These are phyloP conservation scores for Orius insidiosus DNA, from an alignment of 1,140 invertebrate species.

Conservation along the genomic window DNA sequence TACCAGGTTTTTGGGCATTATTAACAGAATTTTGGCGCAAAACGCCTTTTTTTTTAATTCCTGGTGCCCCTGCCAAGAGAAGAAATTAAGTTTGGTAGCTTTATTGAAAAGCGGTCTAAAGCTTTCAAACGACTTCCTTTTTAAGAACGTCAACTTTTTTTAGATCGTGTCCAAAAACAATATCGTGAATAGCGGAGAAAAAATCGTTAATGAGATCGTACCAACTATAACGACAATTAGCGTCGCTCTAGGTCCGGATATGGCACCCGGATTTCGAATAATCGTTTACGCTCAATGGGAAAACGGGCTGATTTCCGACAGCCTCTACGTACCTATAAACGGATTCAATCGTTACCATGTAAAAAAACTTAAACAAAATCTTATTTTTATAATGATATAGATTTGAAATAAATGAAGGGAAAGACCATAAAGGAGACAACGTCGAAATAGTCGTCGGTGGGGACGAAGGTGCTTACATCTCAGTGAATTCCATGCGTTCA, in stretches of 20 bases:
- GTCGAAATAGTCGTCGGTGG: constrained; percentile 24
- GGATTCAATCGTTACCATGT: constrained; percentile 31
- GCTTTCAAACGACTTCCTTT: neutral
- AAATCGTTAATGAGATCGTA: constrained; percentile 20
- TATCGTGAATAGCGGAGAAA: constrained; percentile 25
- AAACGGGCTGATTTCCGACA: constrained; percentile 35
- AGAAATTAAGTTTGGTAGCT: too few relatives aligned
- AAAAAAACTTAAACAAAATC: constrained; percentile 18
- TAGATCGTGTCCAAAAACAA: constrained; percentile 31
- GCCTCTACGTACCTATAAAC: constrained; percentile 36
- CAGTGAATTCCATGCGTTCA: constrained; percentile 23
- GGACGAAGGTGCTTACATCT: constrained; percentile 27
- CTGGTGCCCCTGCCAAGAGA: too few relatives aligned
- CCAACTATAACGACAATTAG: constrained; percentile 27
- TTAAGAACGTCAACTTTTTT: constrained; percentile 8
- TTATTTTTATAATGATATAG: too few relatives aligned
- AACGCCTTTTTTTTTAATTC: too few relatives aligned
- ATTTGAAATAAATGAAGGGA: constrained; percentile 25
- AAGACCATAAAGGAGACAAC: constrained; percentile 27
- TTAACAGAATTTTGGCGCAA: too few relatives aligned
- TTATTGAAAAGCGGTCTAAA: too few relatives aligned
- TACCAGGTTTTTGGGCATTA: too few relatives aligned
- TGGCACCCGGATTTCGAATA: constrained; percentile 39
- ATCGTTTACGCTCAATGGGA: constrained; percentile 32
- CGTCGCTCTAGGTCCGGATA: constrained; percentile 30